These are phyloP conservation scores for Eilema griseolum DNA, from an alignment of 2,888 invertebrate species.

Conservation along the genomic window DNA sequence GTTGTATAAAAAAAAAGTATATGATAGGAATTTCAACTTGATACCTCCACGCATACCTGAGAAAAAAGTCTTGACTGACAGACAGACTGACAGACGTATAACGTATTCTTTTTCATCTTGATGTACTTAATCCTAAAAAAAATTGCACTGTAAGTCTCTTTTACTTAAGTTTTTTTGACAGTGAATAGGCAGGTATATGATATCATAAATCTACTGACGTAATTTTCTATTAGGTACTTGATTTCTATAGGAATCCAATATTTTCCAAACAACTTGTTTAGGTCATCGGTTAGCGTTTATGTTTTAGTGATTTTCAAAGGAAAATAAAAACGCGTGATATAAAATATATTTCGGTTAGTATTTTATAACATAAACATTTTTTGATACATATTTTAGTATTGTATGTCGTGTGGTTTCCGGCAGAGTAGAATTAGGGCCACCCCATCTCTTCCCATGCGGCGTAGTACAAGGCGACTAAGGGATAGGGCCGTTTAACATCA, in stretches of 20 bases:
- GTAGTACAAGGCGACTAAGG: too few species aligned
- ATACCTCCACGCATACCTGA: too few species aligned
- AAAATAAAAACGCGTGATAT: background rate
- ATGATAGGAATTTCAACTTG: too few species aligned
- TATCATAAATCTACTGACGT: conserved; percentile 1
- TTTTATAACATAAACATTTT: background rate
- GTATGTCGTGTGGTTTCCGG: too few species aligned
- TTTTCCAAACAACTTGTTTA: background rate
- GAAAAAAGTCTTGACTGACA: too few species aligned
- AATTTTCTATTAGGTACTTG: background rate
- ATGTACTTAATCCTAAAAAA: too few species aligned
- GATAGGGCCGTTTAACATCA: too few species aligned
- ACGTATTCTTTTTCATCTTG: too few species aligned
- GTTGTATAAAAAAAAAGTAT: too few species aligned
- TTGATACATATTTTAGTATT: background rate
- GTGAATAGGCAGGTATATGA: background rate
- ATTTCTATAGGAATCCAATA: background rate
- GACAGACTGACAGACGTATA: too few species aligned
- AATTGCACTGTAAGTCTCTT: background rate
- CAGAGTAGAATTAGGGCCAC: too few species aligned
- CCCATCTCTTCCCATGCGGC: too few species aligned
- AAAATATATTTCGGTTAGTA: background rate
- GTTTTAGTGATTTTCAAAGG: background rate
- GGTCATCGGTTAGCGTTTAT: background rate
- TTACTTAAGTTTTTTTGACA: background rate